A percentile compares a stretch with the other conserved stretches of the same genome.
Conservation (phyloP, 2,113 vertebrate genomes). For the Aphelocoma coerulescens region DNA sequence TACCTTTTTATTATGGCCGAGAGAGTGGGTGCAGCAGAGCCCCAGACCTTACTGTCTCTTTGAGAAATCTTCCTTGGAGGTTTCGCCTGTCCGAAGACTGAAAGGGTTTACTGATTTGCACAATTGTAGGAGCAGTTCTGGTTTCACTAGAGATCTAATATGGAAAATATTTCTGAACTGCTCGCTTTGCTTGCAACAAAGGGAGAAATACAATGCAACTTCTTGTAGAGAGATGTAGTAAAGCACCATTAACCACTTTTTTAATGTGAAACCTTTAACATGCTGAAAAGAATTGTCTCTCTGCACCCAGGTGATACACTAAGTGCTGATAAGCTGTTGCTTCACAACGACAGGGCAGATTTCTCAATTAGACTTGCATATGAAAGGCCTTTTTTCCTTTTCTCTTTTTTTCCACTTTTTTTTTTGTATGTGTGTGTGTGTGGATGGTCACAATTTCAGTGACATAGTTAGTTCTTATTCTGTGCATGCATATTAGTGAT, state of each 20-base stretch:
- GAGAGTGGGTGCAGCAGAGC: neutral
- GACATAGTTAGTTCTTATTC: neutral
- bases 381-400: neutral
- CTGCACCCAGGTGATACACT: neutral
- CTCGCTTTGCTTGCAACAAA: neutral
- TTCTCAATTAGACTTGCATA: neutral
- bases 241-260: neutral
- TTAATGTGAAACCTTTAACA: neutral
- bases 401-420: rapidly evolving
- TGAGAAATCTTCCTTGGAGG: neutral
- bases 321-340: neutral
- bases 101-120: neutral
- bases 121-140: neutral
- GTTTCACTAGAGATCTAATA: neutral
- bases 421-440: neutral
- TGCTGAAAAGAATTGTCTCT: neutral
- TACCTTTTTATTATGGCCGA: neutral
- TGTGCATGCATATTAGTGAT: neutral
- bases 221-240: neutral
- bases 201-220: neutral
- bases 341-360: neutral
- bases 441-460: neutral
- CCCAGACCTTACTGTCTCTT: neutral
- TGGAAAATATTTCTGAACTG: neutral
- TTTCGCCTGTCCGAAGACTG: neutral